A percentile compares a stretch with the other conserved stretches of the same genome.
phyloP scores from a whole-genome alignment of 2,888 invertebrate genomes.

The Notodonta dromedarius region DNA sequence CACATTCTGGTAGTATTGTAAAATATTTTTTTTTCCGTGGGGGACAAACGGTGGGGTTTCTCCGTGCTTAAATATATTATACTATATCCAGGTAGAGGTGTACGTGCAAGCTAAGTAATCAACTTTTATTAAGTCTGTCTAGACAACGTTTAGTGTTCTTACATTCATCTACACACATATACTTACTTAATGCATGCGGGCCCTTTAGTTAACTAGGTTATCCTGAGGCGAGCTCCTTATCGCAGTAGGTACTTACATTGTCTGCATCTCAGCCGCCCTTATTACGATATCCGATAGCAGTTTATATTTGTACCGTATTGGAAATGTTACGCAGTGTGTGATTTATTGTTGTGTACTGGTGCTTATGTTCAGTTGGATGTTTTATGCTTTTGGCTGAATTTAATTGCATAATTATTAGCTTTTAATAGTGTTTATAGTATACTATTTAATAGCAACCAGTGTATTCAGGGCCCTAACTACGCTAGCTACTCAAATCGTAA shows the following conservation, averaged over 20 bases:
- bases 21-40: no score
- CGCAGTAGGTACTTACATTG: conserved; percentile 54
- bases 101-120: no score
- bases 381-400: background rate
- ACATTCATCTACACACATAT: conserved; percentile 8
- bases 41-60: no score
- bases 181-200: conserved; percentile 34
- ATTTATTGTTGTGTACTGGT: background rate
- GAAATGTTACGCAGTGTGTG: conserved; percentile 3
- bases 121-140: conserved; percentile 31
- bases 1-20: no score
- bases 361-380: background rate
- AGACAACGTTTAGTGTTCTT: conserved; percentile 27
- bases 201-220: conserved; percentile 51
- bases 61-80: no score
- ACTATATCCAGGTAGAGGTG: no score
- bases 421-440: no score
- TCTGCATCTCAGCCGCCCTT: conserved; percentile 62
- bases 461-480: no score
- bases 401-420: no score
- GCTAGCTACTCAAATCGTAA: no score
- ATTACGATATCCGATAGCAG: conserved; percentile 31
- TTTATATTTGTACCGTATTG: background rate
- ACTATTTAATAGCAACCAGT: no score
- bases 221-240: conserved; percentile 57